A percentile compares a stretch with the other conserved stretches of the same genome.
These are phyloP conservation scores for Mythimna pallens DNA, from an alignment of 2,888 invertebrate species.

Conservation along the genomic window DNA sequence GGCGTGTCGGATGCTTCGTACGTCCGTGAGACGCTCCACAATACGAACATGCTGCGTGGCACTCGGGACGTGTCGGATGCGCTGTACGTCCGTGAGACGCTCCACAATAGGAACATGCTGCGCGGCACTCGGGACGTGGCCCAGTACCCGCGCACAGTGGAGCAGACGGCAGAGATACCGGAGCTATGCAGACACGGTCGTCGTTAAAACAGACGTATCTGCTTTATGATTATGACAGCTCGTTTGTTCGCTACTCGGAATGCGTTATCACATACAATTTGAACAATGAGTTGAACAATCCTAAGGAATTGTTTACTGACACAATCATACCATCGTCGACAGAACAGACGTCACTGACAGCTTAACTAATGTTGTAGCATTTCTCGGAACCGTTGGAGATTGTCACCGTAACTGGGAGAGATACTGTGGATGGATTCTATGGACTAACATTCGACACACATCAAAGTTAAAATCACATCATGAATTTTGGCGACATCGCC, in stretches of 20 bases:
- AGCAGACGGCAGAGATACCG: slow-evolving; percentile 5
- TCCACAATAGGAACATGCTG: background rate
- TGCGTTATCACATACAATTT: slow-evolving; percentile 28
- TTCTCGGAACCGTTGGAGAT: background rate
- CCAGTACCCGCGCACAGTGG: background rate
- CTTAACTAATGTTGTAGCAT: background rate
- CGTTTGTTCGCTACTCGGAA: slow-evolving; percentile 28
- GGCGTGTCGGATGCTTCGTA: too few relatives aligned
- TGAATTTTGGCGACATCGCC: too few relatives aligned
- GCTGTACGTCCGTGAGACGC: too few relatives aligned
- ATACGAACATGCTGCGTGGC: too few relatives aligned
- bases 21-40: too few relatives aligned
- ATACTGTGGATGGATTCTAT: background rate
- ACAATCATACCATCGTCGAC: background rate
- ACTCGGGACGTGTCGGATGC: background rate
- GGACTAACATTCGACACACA: background rate
- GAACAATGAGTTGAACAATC: slow-evolving; percentile 32
- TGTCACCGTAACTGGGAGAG: background rate
- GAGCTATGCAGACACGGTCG: slow-evolving; percentile 32
- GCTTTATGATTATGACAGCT: slow-evolving; percentile 46
- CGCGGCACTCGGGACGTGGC: background rate
- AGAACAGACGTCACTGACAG: slow-evolving; percentile 6
- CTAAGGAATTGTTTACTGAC: slow-evolving; percentile 6
- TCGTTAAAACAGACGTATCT: slow-evolving; percentile 36
- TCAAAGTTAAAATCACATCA: background rate